Conservation (phyloP, 2,113 vertebrate genomes). For the Sceloporus undulatus region DNA sequence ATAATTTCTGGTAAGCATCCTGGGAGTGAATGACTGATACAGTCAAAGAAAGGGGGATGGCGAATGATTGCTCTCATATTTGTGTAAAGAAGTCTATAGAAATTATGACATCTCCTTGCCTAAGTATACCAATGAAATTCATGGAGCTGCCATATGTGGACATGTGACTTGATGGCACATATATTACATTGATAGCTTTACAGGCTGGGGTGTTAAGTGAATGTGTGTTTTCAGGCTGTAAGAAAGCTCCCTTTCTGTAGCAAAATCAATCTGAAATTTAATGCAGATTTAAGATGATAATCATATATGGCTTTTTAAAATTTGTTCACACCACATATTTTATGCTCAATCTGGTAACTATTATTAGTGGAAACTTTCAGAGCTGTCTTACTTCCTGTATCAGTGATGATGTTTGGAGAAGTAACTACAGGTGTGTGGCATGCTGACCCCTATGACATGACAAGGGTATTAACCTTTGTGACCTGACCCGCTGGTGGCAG, state of each 20-base stretch:
- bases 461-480: constrained; percentile 39
- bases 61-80: constrained; percentile 11
- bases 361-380: background rate
- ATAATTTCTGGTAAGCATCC: background rate
- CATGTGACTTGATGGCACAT: background rate
- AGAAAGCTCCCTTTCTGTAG: background rate
- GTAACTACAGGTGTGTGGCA: background rate
- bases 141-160: no score
- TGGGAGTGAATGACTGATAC: background rate
- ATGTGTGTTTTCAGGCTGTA: background rate
- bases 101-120: background rate
- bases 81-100: background rate
- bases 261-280: background rate
- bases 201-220: background rate
- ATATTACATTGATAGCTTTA: background rate
- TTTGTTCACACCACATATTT: background rate
- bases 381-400: constrained; percentile 8
- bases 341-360: background rate
- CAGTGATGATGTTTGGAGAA: background rate
- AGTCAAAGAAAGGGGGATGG: background rate
- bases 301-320: background rate
- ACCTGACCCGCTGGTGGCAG: constrained; percentile 32
- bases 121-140: background rate
- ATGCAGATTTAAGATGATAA: background rate
- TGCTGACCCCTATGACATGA: constrained; percentile 7